Evolutionary conservation across 1,140 invertebrate species (phyloP), one percentile per base, ranked within the genome.

Genomic region (Drosophila repletoides): DNA sequence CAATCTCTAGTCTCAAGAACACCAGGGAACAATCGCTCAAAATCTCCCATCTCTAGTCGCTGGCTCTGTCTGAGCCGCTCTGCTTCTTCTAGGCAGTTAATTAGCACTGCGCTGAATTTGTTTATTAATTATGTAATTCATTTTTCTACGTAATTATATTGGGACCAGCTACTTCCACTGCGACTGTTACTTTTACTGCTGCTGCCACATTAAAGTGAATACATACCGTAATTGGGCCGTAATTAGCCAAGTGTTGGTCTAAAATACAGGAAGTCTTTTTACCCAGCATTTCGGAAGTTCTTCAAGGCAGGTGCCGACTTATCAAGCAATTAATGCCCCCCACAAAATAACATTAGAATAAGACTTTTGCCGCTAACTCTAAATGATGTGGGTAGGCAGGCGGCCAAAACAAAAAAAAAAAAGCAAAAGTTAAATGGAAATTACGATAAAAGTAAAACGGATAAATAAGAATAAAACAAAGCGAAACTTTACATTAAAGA

Each of bases 111-210:
- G 60, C 66, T 34, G 51, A 69, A 69, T 64, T 64, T 69, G 51
- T 69, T 64, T 69, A 69, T 69, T 69, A 69, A 69, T 69, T 69
- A 69, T 64, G 66, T 69, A 69, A 69, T 69, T 69, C 66, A 69
- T 69, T 69, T 69, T 64, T 69, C 60, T 64, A 43, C 33, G 59
- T 69, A 69, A 69, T 69, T 69, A 63, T 69, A 69, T 69, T 56
- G 66, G 66, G 56, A 67, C 64, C n/a, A n/a, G n/a, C n/a, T n/a
- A n/a, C n/a, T n/a, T n/a, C n/a, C n/a, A n/a, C n/a, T n/a, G n/a
- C n/a, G n/a, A n/a, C n/a, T n/a, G n/a, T n/a, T n/a, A n/a, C n/a
- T n/a, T n/a, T n/a, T n/a, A n/a, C n/a, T n/a, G n/a, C 64, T 40
- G 64, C 56, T 49, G 53, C 53, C 61, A 55, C 59, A 63, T 49